These are phyloP conservation scores for Sebastes itinus DNA, from an alignment of 2,797 vertebrate genomes.

Conservation along the genomic window DNA sequence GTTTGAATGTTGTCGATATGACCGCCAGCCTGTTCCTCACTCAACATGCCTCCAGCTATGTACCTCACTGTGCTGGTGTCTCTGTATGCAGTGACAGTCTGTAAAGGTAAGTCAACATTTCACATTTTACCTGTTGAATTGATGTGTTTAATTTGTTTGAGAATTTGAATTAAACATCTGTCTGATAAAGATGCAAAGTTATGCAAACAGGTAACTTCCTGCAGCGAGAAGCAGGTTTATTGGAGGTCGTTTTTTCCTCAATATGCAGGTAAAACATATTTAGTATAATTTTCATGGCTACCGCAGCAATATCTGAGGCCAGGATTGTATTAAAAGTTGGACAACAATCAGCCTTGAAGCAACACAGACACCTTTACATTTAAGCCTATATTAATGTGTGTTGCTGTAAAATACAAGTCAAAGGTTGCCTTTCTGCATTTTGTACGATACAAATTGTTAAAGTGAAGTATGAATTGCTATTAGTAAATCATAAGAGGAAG, in stretches of 20 bases:
- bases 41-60: slow-evolving; percentile 64
- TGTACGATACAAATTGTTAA: not conserved
- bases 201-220: slow-evolving; percentile 43
- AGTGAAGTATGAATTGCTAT: not conserved
- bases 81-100: slow-evolving; percentile 32
- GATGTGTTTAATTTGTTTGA: not conserved
- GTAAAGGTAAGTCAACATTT: slow-evolving; percentile 49
- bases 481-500: not conserved
- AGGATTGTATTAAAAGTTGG: not conserved
- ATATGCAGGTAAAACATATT: not conserved
- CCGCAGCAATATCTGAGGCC: not conserved
- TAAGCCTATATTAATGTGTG: not conserved
- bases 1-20: slow-evolving; percentile 15
- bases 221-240: not conserved
- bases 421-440: not conserved
- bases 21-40: slow-evolving; percentile 24
- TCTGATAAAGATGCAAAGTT: slow-evolving; percentile 44
- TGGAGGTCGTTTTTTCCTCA: not conserved
- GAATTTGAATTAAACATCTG: not conserved
- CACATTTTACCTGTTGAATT: not conserved
- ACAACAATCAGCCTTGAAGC: not conserved
- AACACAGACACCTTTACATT: not conserved
- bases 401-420: not conserved
- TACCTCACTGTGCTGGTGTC: slow-evolving; percentile 42
- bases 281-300: rapidly evolving